phyloP scores from a whole-genome alignment of 2,888 invertebrate species.

The Carabus problematicus region DNA sequence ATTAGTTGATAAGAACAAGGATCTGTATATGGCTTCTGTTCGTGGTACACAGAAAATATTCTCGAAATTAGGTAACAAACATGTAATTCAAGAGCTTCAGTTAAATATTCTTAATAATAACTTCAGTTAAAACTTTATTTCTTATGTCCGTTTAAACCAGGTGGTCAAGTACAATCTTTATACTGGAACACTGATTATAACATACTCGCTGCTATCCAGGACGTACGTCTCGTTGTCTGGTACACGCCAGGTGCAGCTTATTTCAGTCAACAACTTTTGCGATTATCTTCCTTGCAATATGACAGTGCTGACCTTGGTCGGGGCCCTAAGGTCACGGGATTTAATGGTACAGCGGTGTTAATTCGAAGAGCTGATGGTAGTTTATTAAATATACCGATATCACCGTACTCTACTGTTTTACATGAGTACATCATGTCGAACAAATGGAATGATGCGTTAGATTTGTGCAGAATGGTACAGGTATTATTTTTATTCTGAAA shows the following conservation, averaged over 20 bases:
- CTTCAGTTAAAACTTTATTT: background rate
- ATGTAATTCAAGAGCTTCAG: no score
- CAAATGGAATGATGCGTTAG: conserved; percentile 85
- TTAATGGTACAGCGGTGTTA: conserved; percentile 84
- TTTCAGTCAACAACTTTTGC: conserved; percentile 74
- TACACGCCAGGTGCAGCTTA: conserved; percentile 78
- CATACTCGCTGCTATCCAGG: conserved; percentile 80
- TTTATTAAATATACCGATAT: conserved; percentile 74
- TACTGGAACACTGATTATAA: conserved; percentile 80
- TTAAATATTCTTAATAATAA: no score
- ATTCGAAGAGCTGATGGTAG: conserved; percentile 91
- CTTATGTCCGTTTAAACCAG: conserved; percentile 53
- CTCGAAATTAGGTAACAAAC: conserved; percentile 72
- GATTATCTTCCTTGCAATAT: conserved; percentile 64
- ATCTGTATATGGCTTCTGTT: conserved; percentile 82
- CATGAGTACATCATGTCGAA: conserved; percentile 71
- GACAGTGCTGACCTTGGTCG: conserved; percentile 80
- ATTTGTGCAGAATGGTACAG: conserved; percentile 70
- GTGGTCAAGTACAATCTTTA: conserved; percentile 64
- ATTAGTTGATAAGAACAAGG: conserved; percentile 87
- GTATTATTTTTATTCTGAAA: conserved; percentile 20
- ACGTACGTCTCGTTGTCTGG: conserved; percentile 81
- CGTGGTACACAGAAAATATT: conserved; percentile 71
- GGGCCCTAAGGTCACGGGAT: conserved; percentile 80
- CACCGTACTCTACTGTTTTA: conserved; percentile 71